These are phyloP conservation scores for Cherax destructor DNA, from an alignment of 1,140 invertebrate species.

Conservation along the genomic window DNA sequence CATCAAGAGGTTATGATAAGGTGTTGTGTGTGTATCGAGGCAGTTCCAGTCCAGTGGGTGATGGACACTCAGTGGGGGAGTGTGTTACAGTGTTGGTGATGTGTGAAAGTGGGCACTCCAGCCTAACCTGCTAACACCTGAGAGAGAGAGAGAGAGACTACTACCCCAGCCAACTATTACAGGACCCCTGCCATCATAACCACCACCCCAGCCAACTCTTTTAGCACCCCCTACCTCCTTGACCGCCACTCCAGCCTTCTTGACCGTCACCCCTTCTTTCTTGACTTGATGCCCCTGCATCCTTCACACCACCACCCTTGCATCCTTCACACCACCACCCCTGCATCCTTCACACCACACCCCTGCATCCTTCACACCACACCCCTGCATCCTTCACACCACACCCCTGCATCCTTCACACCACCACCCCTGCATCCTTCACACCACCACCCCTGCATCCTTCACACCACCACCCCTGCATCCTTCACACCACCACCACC, in stretches of 20 bases:
- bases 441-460: too few relatives aligned
- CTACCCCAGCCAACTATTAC: neutral
- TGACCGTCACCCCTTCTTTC: neutral
- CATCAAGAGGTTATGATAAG: neutral
- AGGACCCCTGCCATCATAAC: too few relatives aligned
- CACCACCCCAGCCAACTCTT: neutral
- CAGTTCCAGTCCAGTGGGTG: neutral
- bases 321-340: too few relatives aligned
- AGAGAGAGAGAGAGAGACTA: neutral
- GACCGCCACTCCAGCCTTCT: neutral
- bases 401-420: too few relatives aligned
- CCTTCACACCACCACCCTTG: too few relatives aligned
- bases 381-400: too few relatives aligned
- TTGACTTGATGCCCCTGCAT: too few relatives aligned
- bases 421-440: too few relatives aligned
- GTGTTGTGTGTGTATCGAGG: neutral
- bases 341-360: too few relatives aligned
- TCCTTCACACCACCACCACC: too few relatives aligned
- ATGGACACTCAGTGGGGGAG: neutral
- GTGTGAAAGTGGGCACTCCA: conserved; percentile 45
- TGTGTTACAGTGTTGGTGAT: conserved; percentile 9
- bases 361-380: too few relatives aligned
- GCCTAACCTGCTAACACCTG: conserved; percentile 7
- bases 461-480: too few relatives aligned
- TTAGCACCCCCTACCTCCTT: neutral